Conservation (phyloP, 1,140 invertebrate genomes). For the Parasteatoda tepidariorum region DNA sequence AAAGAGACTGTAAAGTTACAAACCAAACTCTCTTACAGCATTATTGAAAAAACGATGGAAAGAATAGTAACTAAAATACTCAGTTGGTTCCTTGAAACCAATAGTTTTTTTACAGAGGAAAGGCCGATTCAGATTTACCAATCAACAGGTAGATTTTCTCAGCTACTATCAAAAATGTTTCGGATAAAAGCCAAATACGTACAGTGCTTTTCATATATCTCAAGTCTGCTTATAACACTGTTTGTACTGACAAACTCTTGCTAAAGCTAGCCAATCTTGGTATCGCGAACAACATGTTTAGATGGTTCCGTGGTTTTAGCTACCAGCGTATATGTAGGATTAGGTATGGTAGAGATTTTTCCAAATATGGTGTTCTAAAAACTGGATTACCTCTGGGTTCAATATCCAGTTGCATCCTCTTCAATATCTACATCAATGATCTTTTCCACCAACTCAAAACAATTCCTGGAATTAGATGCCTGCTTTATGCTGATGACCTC, state of each 20-base stretch:
- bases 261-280: not conserved
- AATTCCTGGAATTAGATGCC: not conserved
- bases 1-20: not conserved
- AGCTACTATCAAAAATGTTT: constrained; percentile 19
- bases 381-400: too few relatives aligned
- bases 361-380: too few relatives aligned
- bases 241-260: too few relatives aligned
- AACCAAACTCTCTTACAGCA: not conserved
- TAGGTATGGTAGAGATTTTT: too few relatives aligned
- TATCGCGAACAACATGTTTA: too few relatives aligned
- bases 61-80: constrained; percentile 1
- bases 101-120: not conserved
- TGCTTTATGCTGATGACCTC: not conserved
- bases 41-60: constrained; percentile 16
- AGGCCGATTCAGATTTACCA: not conserved
- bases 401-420: too few relatives aligned
- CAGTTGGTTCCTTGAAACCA: not conserved
- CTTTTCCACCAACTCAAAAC: not conserved
- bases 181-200: not conserved
- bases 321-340: too few relatives aligned
- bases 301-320: not conserved
- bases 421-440: constrained; percentile 17
- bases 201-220: not conserved
- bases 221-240: constrained; percentile 2
- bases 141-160: not conserved